Evolutionary conservation across 2,797 vertebrate genomes (phyloP).

Genomic region (Cossypha niveicapilla): DNA sequence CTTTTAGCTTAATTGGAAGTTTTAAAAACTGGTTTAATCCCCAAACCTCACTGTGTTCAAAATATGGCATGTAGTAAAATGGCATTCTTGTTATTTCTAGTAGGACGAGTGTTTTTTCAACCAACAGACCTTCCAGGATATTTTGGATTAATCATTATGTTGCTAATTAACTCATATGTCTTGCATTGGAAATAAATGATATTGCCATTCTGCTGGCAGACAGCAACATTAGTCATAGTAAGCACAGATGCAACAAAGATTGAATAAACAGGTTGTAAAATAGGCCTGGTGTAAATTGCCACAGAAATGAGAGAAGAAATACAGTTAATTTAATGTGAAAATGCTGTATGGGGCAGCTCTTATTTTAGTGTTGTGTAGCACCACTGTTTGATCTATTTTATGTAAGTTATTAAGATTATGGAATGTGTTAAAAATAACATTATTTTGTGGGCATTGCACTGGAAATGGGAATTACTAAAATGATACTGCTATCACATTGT

Average conservation of each 20-base stretch:
- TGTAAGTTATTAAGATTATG: neutral
- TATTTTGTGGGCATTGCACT: neutral
- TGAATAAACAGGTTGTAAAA: conserved; percentile 4
- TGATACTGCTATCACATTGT: neutral
- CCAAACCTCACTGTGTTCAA: neutral
- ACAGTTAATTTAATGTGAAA: neutral
- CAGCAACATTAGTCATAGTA: conserved; percentile 20
- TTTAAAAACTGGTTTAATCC: neutral
- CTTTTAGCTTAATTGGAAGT: neutral
- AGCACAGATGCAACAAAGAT: conserved; percentile 51
- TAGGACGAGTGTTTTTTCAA: neutral
- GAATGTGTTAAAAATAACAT: neutral
- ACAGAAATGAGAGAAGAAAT: neutral
- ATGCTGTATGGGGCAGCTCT: neutral
- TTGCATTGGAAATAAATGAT: conserved; percentile 30
- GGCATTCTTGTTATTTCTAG: neutral
- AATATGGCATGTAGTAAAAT: neutral
- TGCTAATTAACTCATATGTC: conserved; percentile 10
- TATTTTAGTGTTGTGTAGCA: neutral
- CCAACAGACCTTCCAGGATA: neutral
- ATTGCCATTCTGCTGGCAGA: conserved; percentile 16
- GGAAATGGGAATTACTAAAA: neutral
- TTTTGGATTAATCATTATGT: conserved; percentile 16
- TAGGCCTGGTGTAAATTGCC: neutral
- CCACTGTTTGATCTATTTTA: neutral